Base-by-base conservation (phyloP, 2,888 invertebrate genomes). In the Orthonychiurus folsomi region DNA sequence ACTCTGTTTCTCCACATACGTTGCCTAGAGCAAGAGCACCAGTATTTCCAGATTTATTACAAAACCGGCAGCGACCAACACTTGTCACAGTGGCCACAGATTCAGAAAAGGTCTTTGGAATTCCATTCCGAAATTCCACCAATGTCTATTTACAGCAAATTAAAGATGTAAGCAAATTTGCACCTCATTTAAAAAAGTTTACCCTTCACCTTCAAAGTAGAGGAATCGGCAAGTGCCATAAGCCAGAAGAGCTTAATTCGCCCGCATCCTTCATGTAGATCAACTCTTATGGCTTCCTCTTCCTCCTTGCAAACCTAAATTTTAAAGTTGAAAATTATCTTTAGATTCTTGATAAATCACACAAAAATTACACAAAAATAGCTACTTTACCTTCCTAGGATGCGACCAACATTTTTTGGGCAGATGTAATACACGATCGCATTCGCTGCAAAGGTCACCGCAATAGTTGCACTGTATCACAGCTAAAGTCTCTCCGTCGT, bases 191-290 rank as follows among this genome's bases (percentile, higher is more conserved):
- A n/a, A n/a, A n/a, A n/a, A n/a, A n/a, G n/a, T n/a, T 23, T 54
- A 3, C 5, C 9, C 21, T 23, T 79, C 55, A 81, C 81, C 77
- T 96, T 96, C 20, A 96, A 79, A 0, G 95, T 95, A 71, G 89
- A 85, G 0, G 93, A 88, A 76, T 97, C 96, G 0, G 96, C 93
- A 24, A 97, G 79, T 1, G 94, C 87, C 74, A 95, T 80, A 3
- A 97, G 81, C 94, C 96, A 96, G 78, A 93, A 94, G 3, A 97
- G 80, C 78, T 96, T 95, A 1, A 93, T 93, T 48, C 97, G 83
- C 0, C 96, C 96, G 76, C 96, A 96, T 2, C 83, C 81, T 78
- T 94, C 96, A 78, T 97, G 96, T n/a, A 96, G 83, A 78, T 97
- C 95, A 3, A 97, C 92, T 67, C 92, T 88, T 66, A 96, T 93